These are phyloP conservation scores for Gadopsis bispinosus DNA, from an alignment of 2,797 vertebrate species.

Conservation along the genomic window DNA sequence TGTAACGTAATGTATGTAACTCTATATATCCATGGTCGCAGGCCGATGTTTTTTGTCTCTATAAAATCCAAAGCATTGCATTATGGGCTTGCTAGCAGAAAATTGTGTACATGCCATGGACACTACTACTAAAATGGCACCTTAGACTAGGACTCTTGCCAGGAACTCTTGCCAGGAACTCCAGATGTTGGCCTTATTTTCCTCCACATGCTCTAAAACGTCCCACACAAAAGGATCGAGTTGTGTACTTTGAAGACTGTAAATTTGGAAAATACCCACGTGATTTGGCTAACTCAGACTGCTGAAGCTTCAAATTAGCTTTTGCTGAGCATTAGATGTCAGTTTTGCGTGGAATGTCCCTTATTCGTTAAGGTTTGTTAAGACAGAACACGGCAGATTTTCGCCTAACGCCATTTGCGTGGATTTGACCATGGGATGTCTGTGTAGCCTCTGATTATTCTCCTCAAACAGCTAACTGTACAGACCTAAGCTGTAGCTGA, in stretches of 20 bases:
- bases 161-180: too few relatives aligned
- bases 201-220: background rate
- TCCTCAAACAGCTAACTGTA: background rate
- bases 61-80: too few relatives aligned
- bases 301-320: background rate
- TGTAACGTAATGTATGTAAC: too few relatives aligned
- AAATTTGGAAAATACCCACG: too few relatives aligned
- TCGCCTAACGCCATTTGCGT: fast-evolving
- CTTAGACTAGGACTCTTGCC: too few relatives aligned
- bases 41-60: too few relatives aligned
- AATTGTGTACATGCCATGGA: too few relatives aligned
- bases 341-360: background rate
- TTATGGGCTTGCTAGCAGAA: too few relatives aligned
- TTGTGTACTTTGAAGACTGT: background rate
- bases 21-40: too few relatives aligned
- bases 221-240: background rate
- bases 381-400: background rate
- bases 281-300: background rate
- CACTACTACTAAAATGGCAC: too few relatives aligned
- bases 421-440: background rate
- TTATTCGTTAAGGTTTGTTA: background rate
- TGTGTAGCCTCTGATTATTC: background rate
- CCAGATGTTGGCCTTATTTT: background rate
- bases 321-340: background rate
- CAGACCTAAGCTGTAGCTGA: background rate